These are phyloP conservation scores for Trichogramma pretiosum DNA, from an alignment of 1,140 invertebrate species.

Conservation along the genomic window DNA sequence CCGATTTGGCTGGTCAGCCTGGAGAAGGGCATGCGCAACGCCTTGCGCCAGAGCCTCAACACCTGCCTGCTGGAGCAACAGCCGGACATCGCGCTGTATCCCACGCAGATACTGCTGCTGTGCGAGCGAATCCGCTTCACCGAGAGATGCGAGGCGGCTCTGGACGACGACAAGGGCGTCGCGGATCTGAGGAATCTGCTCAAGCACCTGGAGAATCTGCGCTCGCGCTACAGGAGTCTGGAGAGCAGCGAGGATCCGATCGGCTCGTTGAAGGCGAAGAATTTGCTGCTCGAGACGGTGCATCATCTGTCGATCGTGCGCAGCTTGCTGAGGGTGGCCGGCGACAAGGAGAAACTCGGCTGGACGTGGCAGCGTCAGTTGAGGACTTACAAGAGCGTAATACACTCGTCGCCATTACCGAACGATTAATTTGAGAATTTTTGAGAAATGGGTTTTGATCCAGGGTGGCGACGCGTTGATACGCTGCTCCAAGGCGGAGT, in stretches of 20 bases:
- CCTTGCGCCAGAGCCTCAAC: slow-evolving; percentile 31
- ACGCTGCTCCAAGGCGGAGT: slow-evolving; percentile 80
- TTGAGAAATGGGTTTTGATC: not conserved
- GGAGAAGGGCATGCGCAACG: slow-evolving; percentile 32
- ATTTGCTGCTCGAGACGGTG: slow-evolving; percentile 85
- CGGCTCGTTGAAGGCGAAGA: slow-evolving; percentile 45
- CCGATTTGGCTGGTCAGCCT: slow-evolving; percentile 35
- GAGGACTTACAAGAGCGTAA: slow-evolving; percentile 46
- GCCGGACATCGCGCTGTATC: slow-evolving; percentile 35
- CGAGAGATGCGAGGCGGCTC: slow-evolving; percentile 34
- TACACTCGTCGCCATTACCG: too few species aligned
- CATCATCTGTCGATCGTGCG: slow-evolving; percentile 81
- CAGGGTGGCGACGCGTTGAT: slow-evolving; percentile 50
- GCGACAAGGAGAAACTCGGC: slow-evolving; percentile 27
- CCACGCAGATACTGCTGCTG: slow-evolving; percentile 37
- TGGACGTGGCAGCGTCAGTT: slow-evolving; percentile 96
- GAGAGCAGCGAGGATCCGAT: slow-evolving; percentile 45
- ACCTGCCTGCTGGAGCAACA: slow-evolving; percentile 33
- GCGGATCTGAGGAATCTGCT: slow-evolving; percentile 34
- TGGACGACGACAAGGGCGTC: slow-evolving; percentile 28
- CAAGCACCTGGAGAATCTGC: slow-evolving; percentile 36
- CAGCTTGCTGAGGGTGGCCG: slow-evolving; percentile 53
- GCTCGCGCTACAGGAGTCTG: slow-evolving; percentile 33
- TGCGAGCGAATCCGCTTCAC: slow-evolving; percentile 39
- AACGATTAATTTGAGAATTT: slow-evolving; percentile 8